A percentile compares a stretch with the other conserved stretches of the same genome.
phyloP scores from a whole-genome alignment of 2,797 vertebrate genomes.

The Gymnothorax reevesii region DNA sequence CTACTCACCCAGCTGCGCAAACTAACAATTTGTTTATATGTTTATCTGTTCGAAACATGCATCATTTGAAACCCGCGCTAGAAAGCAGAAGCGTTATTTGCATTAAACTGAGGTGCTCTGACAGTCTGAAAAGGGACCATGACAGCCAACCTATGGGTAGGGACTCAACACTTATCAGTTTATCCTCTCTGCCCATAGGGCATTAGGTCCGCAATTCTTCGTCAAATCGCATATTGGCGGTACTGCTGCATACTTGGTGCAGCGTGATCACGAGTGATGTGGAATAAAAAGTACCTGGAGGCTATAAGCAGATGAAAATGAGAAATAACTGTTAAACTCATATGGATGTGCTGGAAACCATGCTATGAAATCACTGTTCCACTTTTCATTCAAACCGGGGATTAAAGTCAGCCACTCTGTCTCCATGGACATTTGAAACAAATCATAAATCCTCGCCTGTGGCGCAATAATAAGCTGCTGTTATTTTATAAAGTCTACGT shows the following conservation, averaged over 20 bases:
- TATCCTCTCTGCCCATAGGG: neutral
- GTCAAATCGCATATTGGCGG: slow-evolving; percentile 22
- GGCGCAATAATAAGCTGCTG: slow-evolving; percentile 53
- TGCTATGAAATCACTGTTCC: slow-evolving; percentile 42
- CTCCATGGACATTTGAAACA: slow-evolving; percentile 50
- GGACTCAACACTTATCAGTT: neutral
- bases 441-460: slow-evolving; percentile 55
- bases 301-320: neutral
- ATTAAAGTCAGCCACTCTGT: slow-evolving; percentile 33
- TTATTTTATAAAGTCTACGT: slow-evolving; percentile 43
- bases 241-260: slow-evolving; percentile 14
- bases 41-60: too few species aligned
- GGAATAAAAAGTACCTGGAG: slow-evolving; percentile 4
- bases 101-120: neutral
- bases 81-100: too few species aligned
- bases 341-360: slow-evolving; percentile 13
- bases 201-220: neutral
- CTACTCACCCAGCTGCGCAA: too few species aligned
- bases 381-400: slow-evolving; percentile 41
- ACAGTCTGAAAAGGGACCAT: neutral
- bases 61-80: too few species aligned
- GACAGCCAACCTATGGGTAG: neutral
- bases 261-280: slow-evolving; percentile 15
- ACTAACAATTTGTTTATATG: too few species aligned
- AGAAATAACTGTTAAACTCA: slow-evolving; percentile 35